A percentile compares a stretch with the other conserved stretches of the same genome.
Conservation (phyloP, 2,113 vertebrate species). For the Istiophorus platypterus region DNA sequence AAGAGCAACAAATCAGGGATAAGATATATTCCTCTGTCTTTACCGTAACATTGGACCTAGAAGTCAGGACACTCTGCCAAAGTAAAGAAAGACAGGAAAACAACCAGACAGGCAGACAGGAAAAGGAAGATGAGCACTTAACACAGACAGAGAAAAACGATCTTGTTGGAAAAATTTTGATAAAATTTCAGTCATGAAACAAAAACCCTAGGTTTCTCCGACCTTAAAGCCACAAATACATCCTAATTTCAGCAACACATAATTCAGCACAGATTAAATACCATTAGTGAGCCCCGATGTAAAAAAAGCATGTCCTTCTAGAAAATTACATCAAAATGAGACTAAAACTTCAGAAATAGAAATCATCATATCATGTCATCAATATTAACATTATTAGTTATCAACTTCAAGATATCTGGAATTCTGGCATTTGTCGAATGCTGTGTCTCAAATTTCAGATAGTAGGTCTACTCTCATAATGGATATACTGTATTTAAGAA, state of each 20-base stretch:
- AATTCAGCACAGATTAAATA: background rate
- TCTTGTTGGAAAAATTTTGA: background rate
- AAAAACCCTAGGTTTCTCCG: background rate
- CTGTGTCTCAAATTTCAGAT: conserved; percentile 9
- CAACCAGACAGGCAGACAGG: conserved; percentile 23
- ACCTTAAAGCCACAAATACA: background rate
- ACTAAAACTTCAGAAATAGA: background rate
- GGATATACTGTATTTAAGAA: background rate
- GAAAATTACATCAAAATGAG: background rate
- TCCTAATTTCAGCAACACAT: background rate
- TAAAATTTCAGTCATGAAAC: background rate
- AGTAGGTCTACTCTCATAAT: conserved; percentile 12
- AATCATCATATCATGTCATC: background rate
- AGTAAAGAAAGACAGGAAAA: conserved; percentile 24
- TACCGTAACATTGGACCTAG: background rate
- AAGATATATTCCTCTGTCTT: background rate
- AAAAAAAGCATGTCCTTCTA: background rate
- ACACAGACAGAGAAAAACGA: background rate
- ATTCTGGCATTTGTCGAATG: background rate
- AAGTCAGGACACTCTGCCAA: conserved; percentile 16
- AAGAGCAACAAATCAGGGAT: background rate
- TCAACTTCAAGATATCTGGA: background rate
- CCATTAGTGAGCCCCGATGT: background rate
- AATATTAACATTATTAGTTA: background rate
- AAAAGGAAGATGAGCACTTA: conserved; percentile 1